Percentiles rank a stretch among this genome's conserved stretches.
phyloP scores from a whole-genome alignment of 2,113 vertebrate species.

The Ploceus nigricollis region DNA sequence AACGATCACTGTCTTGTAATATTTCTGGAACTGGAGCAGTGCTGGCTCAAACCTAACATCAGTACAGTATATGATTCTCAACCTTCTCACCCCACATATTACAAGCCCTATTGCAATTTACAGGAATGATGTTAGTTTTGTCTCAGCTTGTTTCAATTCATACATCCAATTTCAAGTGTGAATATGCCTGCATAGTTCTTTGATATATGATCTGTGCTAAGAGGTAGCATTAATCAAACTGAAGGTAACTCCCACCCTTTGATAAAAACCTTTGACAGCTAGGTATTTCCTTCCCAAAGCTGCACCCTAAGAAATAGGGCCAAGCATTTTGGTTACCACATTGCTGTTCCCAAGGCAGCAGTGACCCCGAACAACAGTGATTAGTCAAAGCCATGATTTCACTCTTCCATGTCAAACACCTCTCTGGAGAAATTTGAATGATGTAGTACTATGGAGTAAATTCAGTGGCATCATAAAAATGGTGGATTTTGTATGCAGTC shows the following conservation, averaged over 20 bases:
- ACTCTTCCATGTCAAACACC: constrained; percentile 12
- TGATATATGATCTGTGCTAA: constrained; percentile 24
- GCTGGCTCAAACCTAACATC: background rate
- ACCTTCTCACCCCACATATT: constrained; percentile 9
- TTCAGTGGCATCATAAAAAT: constrained; percentile 1
- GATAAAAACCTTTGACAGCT: constrained; percentile 28
- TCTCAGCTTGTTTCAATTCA: constrained; percentile 27
- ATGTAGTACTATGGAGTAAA: background rate
- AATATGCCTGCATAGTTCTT: constrained; percentile 15
- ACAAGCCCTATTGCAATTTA: constrained; percentile 1
- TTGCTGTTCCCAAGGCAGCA: background rate
- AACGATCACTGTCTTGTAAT: background rate
- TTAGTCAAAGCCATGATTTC: constrained; percentile 42
- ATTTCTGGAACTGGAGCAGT: constrained; percentile 9
- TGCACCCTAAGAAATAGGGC: background rate
- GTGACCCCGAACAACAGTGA: background rate
- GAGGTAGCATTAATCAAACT: constrained; percentile 38
- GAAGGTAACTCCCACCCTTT: constrained; percentile 18
- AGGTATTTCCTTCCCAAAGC: constrained; percentile 21
- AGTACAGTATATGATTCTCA: background rate
- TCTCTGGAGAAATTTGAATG: background rate
- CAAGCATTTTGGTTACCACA: background rate
- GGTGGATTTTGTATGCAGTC: background rate
- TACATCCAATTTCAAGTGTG: constrained; percentile 12
- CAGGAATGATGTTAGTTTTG: background rate